Conservation (phyloP, 2,797 vertebrate species). For the Hemibagrus guttatus region DNA sequence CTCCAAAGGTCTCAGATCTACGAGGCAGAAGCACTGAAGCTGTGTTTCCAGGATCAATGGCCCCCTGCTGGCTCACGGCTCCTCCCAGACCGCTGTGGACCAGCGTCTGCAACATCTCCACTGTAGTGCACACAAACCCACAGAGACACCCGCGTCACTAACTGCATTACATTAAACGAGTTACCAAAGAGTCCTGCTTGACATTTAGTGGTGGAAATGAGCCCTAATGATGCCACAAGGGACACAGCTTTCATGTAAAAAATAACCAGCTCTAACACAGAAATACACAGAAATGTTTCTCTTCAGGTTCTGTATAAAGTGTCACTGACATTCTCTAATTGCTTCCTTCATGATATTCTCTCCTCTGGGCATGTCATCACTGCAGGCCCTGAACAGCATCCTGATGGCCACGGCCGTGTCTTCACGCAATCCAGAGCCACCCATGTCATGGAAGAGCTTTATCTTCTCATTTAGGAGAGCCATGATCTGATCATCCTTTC, state of each 20-base stretch:
- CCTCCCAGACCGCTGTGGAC: constrained; percentile 86
- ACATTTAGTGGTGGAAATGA: constrained; percentile 53
- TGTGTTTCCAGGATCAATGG: constrained; percentile 65
- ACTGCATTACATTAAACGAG: constrained; percentile 54
- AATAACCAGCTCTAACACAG: background rate
- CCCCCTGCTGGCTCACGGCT: constrained; percentile 71
- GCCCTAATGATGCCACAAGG: constrained; percentile 41
- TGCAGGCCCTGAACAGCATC: constrained; percentile 85
- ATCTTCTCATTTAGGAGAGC: constrained; percentile 90
- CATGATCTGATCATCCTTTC: constrained; percentile 92
- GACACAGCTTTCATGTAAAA: background rate
- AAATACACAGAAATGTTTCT: background rate
- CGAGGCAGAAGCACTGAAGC: constrained; percentile 85
- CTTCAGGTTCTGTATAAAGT: background rate
- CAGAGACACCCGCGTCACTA: constrained; percentile 51
- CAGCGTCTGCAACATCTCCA: constrained; percentile 88
- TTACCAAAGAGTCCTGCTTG: constrained; percentile 49
- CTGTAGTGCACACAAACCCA: constrained; percentile 70
- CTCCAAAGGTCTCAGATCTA: constrained; percentile 94
- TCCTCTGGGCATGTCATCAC: constrained; percentile 83
- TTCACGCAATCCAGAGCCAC: constrained; percentile 73
- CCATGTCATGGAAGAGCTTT: constrained; percentile 89
- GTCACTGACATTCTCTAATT: constrained; percentile 85
- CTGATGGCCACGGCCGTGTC: constrained; percentile 62
- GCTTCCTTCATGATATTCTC: constrained; percentile 88